phyloP scores from a whole-genome alignment of 2,888 invertebrate species.

The Trisateles emortualis region DNA sequence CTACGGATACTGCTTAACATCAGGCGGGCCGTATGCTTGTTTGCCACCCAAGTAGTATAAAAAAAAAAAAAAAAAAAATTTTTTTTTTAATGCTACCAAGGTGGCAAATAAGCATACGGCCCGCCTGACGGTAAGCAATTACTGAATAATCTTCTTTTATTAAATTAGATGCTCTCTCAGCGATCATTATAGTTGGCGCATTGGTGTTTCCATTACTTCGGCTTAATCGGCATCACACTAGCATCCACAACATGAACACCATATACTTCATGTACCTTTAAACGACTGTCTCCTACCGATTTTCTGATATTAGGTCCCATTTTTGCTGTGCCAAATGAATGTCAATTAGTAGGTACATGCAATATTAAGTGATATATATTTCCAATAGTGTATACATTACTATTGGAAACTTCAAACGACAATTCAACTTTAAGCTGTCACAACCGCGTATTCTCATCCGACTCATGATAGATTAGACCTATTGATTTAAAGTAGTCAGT shows the following conservation, averaged over 20 bases:
- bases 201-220: conserved; percentile 92
- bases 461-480: conserved; percentile 12
- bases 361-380: conserved; percentile 21
- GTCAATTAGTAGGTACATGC: conserved; percentile 26
- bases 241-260: conserved; percentile 88
- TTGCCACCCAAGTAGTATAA: too few relatives aligned
- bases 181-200: conserved; percentile 92
- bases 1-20: too few relatives aligned
- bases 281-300: conserved; percentile 31
- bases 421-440: conserved; percentile 19
- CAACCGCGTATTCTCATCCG: conserved; percentile 14
- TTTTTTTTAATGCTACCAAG: too few relatives aligned
- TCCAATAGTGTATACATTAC: conserved; percentile 33
- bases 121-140: too few relatives aligned
- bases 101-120: too few relatives aligned
- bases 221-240: conserved; percentile 91
- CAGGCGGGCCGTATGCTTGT: too few relatives aligned
- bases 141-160: conserved; percentile 42
- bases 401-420: too few relatives aligned
- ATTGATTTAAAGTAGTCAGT: conserved; percentile 30
- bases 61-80: too few relatives aligned
- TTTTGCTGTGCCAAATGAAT: conserved; percentile 29
- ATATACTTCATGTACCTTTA: conserved; percentile 27
- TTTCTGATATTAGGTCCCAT: conserved; percentile 23
- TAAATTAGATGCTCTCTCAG: conserved; percentile 73